Evolutionary conservation across 2,888 invertebrate genomes (phyloP).

Genomic region (Drosophila anceps): DNA sequence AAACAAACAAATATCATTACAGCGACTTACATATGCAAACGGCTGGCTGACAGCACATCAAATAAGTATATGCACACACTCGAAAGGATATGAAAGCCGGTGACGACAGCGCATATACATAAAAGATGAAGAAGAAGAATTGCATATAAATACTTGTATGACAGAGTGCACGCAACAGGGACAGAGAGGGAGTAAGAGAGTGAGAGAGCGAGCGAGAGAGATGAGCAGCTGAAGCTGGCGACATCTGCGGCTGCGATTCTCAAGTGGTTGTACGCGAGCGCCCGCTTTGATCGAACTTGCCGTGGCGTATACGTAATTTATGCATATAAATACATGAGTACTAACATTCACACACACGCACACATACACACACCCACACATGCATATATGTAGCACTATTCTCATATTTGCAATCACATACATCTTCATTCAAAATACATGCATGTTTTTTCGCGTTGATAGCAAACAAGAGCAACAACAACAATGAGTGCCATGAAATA

Average conservation of each 20-base stretch:
- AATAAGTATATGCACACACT: constrained; percentile 69
- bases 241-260: constrained; percentile 47
- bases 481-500: constrained; percentile 56
- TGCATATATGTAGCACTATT: constrained; percentile 11
- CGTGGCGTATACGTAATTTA: constrained; percentile 73
- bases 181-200: neutral
- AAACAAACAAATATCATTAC: constrained; percentile 76
- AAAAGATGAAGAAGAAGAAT: constrained; percentile 79
- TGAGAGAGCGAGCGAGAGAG: neutral
- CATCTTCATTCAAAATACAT: constrained; percentile 67
- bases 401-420: constrained; percentile 50
- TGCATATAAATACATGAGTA: constrained; percentile 57
- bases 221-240: constrained; percentile 2
- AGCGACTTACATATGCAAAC: constrained; percentile 75
- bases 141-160: constrained; percentile 73
- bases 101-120: constrained; percentile 74
- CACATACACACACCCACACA: constrained; percentile 10
- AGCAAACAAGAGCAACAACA: constrained; percentile 28
- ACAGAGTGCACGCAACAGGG: constrained; percentile 5
- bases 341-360: constrained; percentile 18
- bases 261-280: constrained; percentile 62
- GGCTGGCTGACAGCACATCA: constrained; percentile 66
- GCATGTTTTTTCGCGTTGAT: constrained; percentile 45
- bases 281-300: constrained; percentile 69
- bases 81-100: constrained; percentile 75